A percentile compares a stretch with the other conserved stretches of the same genome.
These are phyloP conservation scores for Nibea coibor DNA, from an alignment of 2,113 vertebrate genomes.

Conservation along the genomic window DNA sequence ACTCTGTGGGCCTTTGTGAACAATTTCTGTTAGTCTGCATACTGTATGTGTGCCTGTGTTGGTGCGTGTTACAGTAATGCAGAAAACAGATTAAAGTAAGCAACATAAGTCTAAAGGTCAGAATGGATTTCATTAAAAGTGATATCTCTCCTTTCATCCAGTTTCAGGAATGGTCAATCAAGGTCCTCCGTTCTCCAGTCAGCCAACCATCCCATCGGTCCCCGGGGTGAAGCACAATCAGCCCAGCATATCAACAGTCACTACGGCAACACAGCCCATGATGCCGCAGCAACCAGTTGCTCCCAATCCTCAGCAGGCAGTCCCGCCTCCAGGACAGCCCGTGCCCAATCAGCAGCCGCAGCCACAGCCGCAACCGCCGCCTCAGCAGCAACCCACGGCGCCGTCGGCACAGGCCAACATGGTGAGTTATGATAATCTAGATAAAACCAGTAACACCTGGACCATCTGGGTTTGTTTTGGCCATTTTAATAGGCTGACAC, in stretches of 20 bases:
- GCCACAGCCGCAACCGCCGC: slow-evolving; percentile 34
- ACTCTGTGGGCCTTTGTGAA: slow-evolving; percentile 26
- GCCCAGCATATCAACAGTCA: slow-evolving; percentile 87
- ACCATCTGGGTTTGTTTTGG: background rate
- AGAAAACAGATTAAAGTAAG: background rate
- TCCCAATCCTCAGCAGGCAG: slow-evolving; percentile 74
- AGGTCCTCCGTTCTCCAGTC: slow-evolving; percentile 83
- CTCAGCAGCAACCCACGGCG: slow-evolving; percentile 70
- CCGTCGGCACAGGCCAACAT: slow-evolving; percentile 76
- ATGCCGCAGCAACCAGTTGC: slow-evolving; percentile 79
- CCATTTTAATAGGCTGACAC: background rate
- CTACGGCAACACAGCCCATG: slow-evolving; percentile 81
- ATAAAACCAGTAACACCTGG: background rate
- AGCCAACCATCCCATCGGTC: slow-evolving; percentile 70
- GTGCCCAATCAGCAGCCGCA: slow-evolving; percentile 76
- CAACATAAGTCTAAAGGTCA: background rate
- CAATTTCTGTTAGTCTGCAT: slow-evolving; percentile 29
- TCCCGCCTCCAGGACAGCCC: slow-evolving; percentile 72
- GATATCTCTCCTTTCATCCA: slow-evolving; percentile 20
- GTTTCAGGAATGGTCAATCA: slow-evolving; percentile 70
- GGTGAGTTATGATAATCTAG: slow-evolving; percentile 57
- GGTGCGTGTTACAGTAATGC: slow-evolving; percentile 9
- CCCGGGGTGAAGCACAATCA: slow-evolving; percentile 80
- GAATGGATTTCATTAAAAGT: background rate
- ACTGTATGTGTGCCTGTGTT: slow-evolving; percentile 5